Percentiles rank a stretch among this genome's conserved stretches.
Conservation (phyloP, 2,888 invertebrate genomes). For the Lathronympha strigana region DNA sequence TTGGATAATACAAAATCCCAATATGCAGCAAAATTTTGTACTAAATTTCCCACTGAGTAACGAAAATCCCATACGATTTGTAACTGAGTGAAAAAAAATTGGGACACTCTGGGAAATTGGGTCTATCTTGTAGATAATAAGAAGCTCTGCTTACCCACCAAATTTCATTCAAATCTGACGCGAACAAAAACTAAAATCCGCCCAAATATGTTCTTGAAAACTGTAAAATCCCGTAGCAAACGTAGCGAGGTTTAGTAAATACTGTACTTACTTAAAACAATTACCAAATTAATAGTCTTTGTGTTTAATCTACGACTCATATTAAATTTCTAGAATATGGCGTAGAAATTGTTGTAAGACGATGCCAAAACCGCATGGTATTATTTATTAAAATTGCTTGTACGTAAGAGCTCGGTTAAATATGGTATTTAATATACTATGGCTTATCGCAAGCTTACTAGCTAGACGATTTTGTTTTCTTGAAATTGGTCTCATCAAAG, state of each 20-base stretch:
- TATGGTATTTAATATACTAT: not conserved
- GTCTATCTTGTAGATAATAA: too few species aligned
- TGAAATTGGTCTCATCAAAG: not conserved
- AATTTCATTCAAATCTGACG: too few species aligned
- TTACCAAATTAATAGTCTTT: slow-evolving; percentile 20
- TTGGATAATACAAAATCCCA: too few species aligned
- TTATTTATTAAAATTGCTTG: slow-evolving; percentile 36
- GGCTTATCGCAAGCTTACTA: not conserved
- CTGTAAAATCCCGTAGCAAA: not conserved
- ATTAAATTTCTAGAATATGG: slow-evolving; percentile 13
- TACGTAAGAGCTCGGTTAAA: slow-evolving; percentile 1
- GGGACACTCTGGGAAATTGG: too few species aligned
- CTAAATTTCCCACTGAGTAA: too few species aligned
- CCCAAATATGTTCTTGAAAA: not conserved
- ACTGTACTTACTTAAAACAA: slow-evolving; percentile 19
- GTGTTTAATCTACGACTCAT: slow-evolving; percentile 14
- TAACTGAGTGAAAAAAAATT: too few species aligned
- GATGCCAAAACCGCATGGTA: slow-evolving; percentile 35
- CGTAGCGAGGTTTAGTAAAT: slow-evolving; percentile 1
- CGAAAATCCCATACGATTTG: too few species aligned
- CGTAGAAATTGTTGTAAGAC: slow-evolving; percentile 10
- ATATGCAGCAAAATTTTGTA: too few species aligned
- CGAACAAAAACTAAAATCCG: not conserved
- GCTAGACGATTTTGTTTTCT: not conserved
- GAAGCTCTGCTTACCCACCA: too few species aligned